Evolutionary conservation across 92 coral and sea anemone species (phyloP), one percentile per base, ranked within the genome.

Genomic region (Porites divaricata): DNA sequence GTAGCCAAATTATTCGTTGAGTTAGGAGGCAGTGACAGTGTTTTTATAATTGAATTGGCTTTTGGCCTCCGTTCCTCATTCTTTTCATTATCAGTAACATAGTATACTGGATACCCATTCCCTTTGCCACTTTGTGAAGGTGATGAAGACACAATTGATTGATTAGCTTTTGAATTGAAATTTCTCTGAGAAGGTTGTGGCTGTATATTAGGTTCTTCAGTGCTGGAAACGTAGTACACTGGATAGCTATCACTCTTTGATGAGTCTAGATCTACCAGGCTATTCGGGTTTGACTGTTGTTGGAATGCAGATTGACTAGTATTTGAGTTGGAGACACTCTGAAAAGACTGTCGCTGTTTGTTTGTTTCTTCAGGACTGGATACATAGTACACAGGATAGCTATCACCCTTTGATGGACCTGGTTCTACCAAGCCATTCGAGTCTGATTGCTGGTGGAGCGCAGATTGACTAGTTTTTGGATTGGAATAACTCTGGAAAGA

Each of bases 351-450:
- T 48, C 22, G 45, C 5, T 70, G 78, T 1, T n/a, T 8, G 5
- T 11, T 73, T 0, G 64, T 57, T 45, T 72, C 53, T 73, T 72
- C 79, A 15, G 65, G 57, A 17, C 24, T 48, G 3, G 86, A 59
- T 19, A 82, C 78, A 14, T 72, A 82, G 49, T 82, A 82, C 21
- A 82, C 79, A 2, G 86, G 86, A 51, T 21, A 82, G 15, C 82
- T 9, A 19, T 23, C 21, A 64, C 51, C 63, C 14, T 82, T 72
- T 45, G 71, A 62, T 21, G 54, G 65, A 23, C 21, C 10, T 23
- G 72, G 15, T 68, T 64, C 67, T 20, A 52, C 59, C 10, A 12
- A 45, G 56, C 26, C 54, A 20, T 56, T 68, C 0, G 84, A 16
- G 28, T 3, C 19, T 13, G 35, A 54, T 28, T 52, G 25, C 54